phyloP scores from a whole-genome alignment of 64 coral and sea anemone genomes.

The Pocillopora verrucosa region DNA sequence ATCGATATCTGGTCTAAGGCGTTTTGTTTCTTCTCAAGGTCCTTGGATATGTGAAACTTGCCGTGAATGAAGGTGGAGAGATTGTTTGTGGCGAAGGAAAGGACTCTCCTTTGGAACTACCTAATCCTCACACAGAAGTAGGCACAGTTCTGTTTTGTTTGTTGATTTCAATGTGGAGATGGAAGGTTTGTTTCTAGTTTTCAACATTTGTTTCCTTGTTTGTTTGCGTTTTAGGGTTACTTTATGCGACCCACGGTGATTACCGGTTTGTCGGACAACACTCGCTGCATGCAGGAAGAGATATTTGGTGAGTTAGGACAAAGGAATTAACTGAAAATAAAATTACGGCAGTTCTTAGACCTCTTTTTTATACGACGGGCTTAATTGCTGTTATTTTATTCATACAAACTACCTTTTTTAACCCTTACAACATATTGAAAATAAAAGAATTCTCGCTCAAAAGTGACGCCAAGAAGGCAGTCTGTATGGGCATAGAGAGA shows the following conservation, averaged over 20 bases:
- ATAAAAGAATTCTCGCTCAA: too few species aligned
- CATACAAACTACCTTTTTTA: too few species aligned
- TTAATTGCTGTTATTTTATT: too few species aligned
- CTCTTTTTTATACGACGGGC: too few species aligned
- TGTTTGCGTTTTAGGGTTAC: slow-evolving; percentile 55
- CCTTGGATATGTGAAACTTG: slow-evolving; percentile 72
- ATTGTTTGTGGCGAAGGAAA: slow-evolving; percentile 70
- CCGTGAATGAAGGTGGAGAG: slow-evolving; percentile 67
- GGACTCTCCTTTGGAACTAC: slow-evolving; percentile 60
- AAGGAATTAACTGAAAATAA: too few species aligned
- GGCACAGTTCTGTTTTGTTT: background rate
- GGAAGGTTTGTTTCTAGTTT: background rate
- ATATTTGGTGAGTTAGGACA: slow-evolving; percentile 68
- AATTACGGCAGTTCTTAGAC: too few species aligned
- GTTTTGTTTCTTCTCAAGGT: slow-evolving; percentile 44
- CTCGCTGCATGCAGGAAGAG: slow-evolving; percentile 91
- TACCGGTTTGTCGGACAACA: slow-evolving; percentile 58
- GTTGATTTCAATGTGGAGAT: background rate
- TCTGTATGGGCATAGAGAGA: too few species aligned
- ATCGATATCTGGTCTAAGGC: background rate
- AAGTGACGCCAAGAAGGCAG: too few species aligned
- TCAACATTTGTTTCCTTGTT: background rate
- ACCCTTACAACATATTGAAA: too few species aligned
- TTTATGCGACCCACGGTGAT: slow-evolving; percentile 86
- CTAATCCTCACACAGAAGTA: slow-evolving; percentile 60